phyloP scores from a whole-genome alignment of 2,113 vertebrate genomes.

The Planiliza haematocheilus region DNA sequence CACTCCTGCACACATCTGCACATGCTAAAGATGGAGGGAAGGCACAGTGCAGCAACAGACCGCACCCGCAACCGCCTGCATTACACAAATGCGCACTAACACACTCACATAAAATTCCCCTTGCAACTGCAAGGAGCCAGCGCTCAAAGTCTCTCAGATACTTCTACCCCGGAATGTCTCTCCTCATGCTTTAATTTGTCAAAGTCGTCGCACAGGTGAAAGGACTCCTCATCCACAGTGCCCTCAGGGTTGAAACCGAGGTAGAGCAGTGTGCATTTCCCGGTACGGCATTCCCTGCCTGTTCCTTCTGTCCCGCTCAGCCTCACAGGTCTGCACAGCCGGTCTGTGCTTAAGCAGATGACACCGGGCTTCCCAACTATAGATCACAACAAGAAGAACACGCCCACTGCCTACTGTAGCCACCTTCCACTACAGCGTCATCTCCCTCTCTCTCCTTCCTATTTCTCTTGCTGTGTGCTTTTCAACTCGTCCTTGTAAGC shows the following conservation, averaged over 20 bases:
- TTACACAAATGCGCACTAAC: conserved; percentile 50
- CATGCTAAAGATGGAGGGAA: conserved; percentile 55
- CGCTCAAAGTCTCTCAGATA: conserved; percentile 27
- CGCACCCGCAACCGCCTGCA: conserved; percentile 53
- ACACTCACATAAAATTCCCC: conserved; percentile 43
- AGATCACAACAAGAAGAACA: conserved; percentile 83
- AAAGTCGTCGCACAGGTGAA: conserved; percentile 24
- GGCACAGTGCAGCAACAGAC: conserved; percentile 41
- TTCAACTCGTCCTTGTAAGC: conserved; percentile 33
- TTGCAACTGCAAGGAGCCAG: conserved; percentile 40
- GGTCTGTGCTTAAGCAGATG: conserved; percentile 78
- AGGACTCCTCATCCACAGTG: conserved; percentile 42
- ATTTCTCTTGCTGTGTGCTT: conserved; percentile 23
- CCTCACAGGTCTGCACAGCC: conserved; percentile 58
- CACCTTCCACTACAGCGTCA: conserved; percentile 64
- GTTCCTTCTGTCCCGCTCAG: conserved; percentile 51
- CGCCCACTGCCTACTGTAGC: conserved; percentile 77
- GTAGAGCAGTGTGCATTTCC: conserved; percentile 39
- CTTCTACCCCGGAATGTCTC: conserved; percentile 21
- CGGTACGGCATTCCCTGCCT: conserved; percentile 42
- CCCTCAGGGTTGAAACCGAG: conserved; percentile 32
- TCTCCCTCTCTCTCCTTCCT: conserved; percentile 31
- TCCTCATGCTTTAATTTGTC: conserved; percentile 28
- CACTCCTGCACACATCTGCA: conserved; percentile 74
- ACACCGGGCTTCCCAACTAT: conserved; percentile 77